A percentile compares a stretch with the other conserved stretches of the same genome.
phyloP scores from a whole-genome alignment of 2,113 vertebrate genomes.

The Dipodomys merriami region DNA sequence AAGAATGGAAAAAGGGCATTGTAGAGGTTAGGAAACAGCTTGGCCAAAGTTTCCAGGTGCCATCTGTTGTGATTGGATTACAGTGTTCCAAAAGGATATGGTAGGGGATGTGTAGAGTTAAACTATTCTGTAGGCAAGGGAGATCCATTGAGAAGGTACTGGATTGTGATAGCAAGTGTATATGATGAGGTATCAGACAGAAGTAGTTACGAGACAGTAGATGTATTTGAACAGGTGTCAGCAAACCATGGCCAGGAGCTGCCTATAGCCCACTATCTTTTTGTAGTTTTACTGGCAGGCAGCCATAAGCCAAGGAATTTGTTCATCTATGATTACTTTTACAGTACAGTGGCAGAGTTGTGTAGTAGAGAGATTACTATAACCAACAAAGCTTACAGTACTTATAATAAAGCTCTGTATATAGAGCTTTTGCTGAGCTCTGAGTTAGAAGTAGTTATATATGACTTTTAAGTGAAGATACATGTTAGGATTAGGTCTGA shows the following conservation, averaged over 20 bases:
- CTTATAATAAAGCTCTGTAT: neutral
- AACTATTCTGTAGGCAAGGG: slow-evolving; percentile 3
- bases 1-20: slow-evolving; percentile 35
- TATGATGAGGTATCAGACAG: neutral
- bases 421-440: slow-evolving; percentile 29
- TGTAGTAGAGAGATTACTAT: neutral
- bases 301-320: neutral
- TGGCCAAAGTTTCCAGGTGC: neutral
- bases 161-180: neutral
- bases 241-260: neutral
- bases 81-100: neutral
- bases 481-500: slow-evolving; percentile 40
- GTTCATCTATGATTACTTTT: slow-evolving; percentile 30
- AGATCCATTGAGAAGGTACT: neutral
- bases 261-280: neutral
- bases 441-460: slow-evolving; percentile 33
- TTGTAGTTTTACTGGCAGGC: neutral
- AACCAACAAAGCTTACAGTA: neutral
- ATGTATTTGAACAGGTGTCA: slow-evolving; percentile 44
- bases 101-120: slow-evolving; percentile 39
- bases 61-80: neutral
- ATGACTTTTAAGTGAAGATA: slow-evolving; percentile 20
- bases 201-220: slow-evolving; percentile 9
- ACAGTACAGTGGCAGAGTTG: neutral
- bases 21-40: neutral